Evolutionary conservation across 2,797 vertebrate species (phyloP), one percentile per base, ranked within the genome.

Genomic region (Gymnopithys bicolor): DNA sequence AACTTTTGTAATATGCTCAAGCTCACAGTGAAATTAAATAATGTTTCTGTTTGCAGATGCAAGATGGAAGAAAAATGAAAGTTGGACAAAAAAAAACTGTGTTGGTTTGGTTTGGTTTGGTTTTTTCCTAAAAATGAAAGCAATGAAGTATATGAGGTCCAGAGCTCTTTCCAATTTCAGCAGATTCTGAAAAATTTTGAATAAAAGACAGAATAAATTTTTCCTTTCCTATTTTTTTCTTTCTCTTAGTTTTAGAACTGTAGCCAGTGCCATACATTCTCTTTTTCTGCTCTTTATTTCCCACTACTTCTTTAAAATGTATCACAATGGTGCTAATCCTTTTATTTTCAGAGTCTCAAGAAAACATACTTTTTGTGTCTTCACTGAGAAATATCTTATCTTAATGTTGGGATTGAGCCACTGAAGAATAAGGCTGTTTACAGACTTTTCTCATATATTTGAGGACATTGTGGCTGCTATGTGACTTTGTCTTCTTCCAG

Each of bases 401-500:
- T 89, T 41, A 82, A 70, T 48, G 3, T 11, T 53, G 12, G 11
- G 24, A 35, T 19, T 84, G 12, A 84, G 4, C 17, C 25, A 37
- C 18, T 63, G 52, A 15, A 79, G 10, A 80, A 56, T 1, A 13
- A 39, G 6, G 7, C 24, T 92, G 15, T 84, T 93, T 89, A 53
- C 51, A 89, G 59, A 19, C 21, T 56, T 66, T 63, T 64, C 21
- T 83, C 30, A 66, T 22, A 58, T 58, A 60, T 84, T 94, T 78
- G 58, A 89, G 39, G 19, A 77, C 27, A 56, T 63, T 82, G n/a
- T 48, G 28, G 12, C 85, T 87, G 68, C 35, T 91, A 19, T 11
- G 19, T 87, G 58, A 53, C 30, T 85, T 71, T 60, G 25, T 75
- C 93, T 89, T 62, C 60, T 48, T 87, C 89, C 14, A 78, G n/a